Conservation (phyloP, 2,797 vertebrate species). For the Anas acuta region DNA sequence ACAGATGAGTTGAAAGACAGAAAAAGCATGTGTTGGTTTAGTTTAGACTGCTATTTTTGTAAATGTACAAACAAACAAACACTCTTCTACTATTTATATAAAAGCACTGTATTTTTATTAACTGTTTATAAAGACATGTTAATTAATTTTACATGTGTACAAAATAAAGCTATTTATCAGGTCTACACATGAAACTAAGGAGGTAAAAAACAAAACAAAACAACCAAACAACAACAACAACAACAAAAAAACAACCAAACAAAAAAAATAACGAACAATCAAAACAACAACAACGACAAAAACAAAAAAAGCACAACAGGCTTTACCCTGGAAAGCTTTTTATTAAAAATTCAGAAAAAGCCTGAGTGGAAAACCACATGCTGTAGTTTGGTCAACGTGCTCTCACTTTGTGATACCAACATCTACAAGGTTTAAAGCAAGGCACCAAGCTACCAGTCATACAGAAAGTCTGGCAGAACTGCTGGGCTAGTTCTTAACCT, state of each 20-base stretch:
- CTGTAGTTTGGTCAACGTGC: background rate
- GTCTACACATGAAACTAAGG: background rate
- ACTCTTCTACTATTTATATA: background rate
- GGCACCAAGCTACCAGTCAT: background rate
- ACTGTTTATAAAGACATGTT: background rate
- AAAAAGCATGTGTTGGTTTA: background rate
- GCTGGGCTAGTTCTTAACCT: background rate
- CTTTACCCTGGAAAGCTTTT: background rate
- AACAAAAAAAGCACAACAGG: background rate
- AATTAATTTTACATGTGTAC: accelerated
- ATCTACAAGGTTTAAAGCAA: background rate
- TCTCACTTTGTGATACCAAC: background rate
- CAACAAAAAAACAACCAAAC: too few species aligned
- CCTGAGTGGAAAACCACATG: background rate
- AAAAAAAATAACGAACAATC: too few species aligned
- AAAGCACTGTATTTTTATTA: background rate
- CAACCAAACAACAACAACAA: too few species aligned
- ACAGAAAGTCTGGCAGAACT: background rate
- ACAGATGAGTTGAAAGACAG: background rate
- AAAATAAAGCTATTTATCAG: background rate
- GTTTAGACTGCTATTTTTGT: background rate
- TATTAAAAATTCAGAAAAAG: background rate
- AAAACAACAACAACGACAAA: too few species aligned
- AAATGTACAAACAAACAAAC: background rate
- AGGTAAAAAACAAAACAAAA: background rate